These are phyloP conservation scores for Phenganax stokvisi DNA, from an alignment of 92 coral and sea anemone species.

Conservation along the genomic window DNA sequence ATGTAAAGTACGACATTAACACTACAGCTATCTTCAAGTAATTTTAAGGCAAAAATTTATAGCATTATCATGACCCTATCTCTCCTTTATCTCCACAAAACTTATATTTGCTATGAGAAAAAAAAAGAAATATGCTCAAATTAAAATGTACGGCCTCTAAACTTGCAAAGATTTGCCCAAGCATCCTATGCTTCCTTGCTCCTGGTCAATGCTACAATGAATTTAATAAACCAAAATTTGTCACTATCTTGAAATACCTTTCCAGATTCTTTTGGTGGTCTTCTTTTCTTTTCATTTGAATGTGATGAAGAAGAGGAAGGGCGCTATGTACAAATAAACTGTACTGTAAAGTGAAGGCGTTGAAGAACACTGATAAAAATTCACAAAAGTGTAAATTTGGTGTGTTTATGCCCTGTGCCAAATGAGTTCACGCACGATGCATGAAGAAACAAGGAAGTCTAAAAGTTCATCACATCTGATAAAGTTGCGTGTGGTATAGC, in stretches of 20 bases:
- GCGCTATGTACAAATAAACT: constrained; percentile 7
- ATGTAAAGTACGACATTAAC: neutral
- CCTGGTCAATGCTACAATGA: neutral
- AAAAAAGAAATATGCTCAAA: too few relatives aligned
- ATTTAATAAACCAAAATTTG: neutral
- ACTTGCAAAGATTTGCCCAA: neutral
- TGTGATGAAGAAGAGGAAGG: neutral
- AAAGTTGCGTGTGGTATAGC: neutral
- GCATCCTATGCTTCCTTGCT: neutral
- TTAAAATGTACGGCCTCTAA: too few relatives aligned
- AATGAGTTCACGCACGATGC: too few relatives aligned
- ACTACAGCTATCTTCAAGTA: too few relatives aligned
- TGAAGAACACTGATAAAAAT: neutral
- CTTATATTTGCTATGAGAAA: too few relatives aligned
- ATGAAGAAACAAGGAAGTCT: neutral
- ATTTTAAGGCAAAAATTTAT: too few relatives aligned
- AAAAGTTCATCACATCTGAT: neutral
- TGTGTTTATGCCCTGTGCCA: too few relatives aligned
- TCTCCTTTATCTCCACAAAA: too few relatives aligned
- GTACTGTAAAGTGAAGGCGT: neutral
- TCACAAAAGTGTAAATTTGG: neutral
- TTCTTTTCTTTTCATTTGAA: constrained; percentile 30
- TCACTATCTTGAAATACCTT: constrained; percentile 12
- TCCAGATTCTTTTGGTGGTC: constrained; percentile 16
- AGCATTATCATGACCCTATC: too few relatives aligned